Conservation (phyloP, 2,113 vertebrate genomes). For the Eolophus roseicapilla region DNA sequence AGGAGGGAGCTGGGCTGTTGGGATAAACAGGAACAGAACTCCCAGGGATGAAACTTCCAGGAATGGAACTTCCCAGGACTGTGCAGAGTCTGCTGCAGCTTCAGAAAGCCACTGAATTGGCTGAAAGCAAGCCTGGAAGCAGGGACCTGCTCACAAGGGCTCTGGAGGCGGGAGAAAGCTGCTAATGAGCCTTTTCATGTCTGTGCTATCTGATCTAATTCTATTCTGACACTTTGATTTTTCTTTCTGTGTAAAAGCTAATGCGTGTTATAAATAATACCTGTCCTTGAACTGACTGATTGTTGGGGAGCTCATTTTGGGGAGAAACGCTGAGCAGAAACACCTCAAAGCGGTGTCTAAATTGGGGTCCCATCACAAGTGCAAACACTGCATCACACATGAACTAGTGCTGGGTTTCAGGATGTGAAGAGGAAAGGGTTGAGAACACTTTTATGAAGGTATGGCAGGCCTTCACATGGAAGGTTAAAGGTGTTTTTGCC, state of each 20-base stretch:
- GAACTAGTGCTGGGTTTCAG: neutral
- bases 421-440: neutral
- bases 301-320: slow-evolving; percentile 22
- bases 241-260: slow-evolving; percentile 38
- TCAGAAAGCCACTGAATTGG: neutral
- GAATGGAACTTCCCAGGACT: neutral
- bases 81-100: neutral
- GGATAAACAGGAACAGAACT: neutral
- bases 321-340: neutral
- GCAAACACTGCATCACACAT: neutral
- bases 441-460: neutral
- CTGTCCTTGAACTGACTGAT: neutral
- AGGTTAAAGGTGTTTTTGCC: neutral
- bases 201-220: slow-evolving; percentile 58
- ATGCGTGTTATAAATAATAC: slow-evolving; percentile 49
- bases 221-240: slow-evolving; percentile 61
- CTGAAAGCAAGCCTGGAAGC: slow-evolving; percentile 18
- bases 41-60: neutral
- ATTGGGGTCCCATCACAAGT: neutral
- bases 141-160: neutral
- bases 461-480: neutral
- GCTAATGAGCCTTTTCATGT: slow-evolving; percentile 69
- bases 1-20: neutral
- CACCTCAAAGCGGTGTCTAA: slow-evolving; percentile 30
- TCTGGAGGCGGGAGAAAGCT: slow-evolving; percentile 24